Percentiles rank a stretch among this genome's conserved stretches.
phyloP scores from a whole-genome alignment of 1,140 invertebrate species.

The Drosophila pectinifera region DNA sequence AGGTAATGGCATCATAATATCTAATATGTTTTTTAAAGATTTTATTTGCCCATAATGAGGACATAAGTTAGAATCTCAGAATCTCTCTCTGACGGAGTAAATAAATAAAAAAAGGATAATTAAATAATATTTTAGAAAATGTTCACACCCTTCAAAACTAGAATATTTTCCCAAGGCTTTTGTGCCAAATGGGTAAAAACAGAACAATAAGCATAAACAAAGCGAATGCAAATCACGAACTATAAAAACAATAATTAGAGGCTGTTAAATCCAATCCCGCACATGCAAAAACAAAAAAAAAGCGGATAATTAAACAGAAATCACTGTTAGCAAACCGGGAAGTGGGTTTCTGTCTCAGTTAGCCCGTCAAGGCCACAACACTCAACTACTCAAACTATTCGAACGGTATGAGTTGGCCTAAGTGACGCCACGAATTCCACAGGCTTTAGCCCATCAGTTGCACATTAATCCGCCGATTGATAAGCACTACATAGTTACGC shows the following conservation, averaged over 20 bases:
- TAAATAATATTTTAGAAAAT: no score
- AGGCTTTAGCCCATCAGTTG: background rate
- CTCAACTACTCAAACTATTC: conserved; percentile 26
- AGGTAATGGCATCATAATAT: no score
- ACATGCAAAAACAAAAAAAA: background rate
- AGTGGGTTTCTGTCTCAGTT: conserved; percentile 4
- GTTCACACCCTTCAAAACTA: no score
- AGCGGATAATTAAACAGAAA: background rate
- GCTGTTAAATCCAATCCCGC: background rate
- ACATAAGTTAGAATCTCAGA: no score
- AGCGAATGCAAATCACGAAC: background rate
- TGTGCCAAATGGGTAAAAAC: no score
- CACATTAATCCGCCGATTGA: conserved; percentile 1
- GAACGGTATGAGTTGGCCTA: background rate
- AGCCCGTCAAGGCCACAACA: conserved; percentile 30
- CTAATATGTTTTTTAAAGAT: no score
- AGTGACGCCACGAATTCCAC: conserved; percentile 2
- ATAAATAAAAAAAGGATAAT: no score
- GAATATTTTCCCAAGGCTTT: no score
- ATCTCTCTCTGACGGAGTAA: no score
- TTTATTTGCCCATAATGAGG: no score
- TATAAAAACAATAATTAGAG: background rate
- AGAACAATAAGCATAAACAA: background rate
- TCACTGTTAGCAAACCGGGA: conserved; percentile 25
- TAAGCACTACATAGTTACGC: background rate